A percentile compares a stretch with the other conserved stretches of the same genome.
These are phyloP conservation scores for Neuroterus valhalla DNA, from an alignment of 1,140 invertebrate species.

Conservation along the genomic window DNA sequence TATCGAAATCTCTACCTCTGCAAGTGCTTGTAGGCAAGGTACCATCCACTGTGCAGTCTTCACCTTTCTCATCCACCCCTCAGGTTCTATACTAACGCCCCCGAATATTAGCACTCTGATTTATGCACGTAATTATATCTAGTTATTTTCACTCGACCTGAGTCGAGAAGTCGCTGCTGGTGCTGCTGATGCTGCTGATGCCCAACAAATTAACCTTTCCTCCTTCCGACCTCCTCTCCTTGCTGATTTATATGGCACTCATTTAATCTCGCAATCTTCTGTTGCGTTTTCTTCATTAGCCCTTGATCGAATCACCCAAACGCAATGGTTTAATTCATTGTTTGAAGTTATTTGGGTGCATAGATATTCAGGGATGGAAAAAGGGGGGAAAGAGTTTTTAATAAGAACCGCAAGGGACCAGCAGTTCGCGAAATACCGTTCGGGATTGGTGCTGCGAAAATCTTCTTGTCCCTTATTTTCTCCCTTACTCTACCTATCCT, in stretches of 20 bases:
- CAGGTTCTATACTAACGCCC: conserved; percentile 65
- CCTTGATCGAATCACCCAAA: background rate
- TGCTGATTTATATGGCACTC: conserved; percentile 61
- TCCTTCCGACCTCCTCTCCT: conserved; percentile 49
- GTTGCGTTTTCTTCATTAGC: conserved; percentile 25
- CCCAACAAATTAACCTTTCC: conserved; percentile 67
- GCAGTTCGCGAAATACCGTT: too few species aligned
- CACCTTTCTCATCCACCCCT: conserved; percentile 43
- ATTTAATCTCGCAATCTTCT: conserved; percentile 53
- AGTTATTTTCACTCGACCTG: conserved; percentile 68
- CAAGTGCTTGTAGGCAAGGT: background rate
- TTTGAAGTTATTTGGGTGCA: too few species aligned
- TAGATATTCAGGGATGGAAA: too few species aligned
- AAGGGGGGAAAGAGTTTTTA: too few species aligned
- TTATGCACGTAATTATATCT: conserved; percentile 75
- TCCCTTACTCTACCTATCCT: too few species aligned
- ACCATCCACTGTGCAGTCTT: conserved; percentile 17
- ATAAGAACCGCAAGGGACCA: too few species aligned
- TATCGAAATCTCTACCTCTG: conserved; percentile 39
- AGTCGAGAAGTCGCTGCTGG: conserved; percentile 61
- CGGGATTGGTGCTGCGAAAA: too few species aligned
- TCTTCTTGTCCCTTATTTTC: too few species aligned
- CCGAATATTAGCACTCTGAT: conserved; percentile 74
- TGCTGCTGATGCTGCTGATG: conserved; percentile 60
- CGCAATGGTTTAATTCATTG: too few species aligned